Percentiles rank a stretch among this genome's conserved stretches.
Conservation (phyloP, 2,888 invertebrate species). For the Gonocerus acuteangulatus region DNA sequence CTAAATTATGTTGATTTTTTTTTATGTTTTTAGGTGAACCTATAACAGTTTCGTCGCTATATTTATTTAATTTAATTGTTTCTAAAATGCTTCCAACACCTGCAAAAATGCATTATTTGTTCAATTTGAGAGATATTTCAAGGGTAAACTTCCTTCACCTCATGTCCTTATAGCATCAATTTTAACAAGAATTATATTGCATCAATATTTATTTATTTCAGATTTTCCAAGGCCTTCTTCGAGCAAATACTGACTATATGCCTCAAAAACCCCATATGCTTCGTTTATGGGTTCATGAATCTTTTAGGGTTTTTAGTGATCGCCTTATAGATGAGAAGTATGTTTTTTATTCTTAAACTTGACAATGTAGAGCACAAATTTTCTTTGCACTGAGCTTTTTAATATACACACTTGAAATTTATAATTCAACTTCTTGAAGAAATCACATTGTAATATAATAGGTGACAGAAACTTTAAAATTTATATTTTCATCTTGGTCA, state of each 20-base stretch:
- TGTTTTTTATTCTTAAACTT: conserved; percentile 37
- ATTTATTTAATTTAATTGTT: conserved; percentile 65
- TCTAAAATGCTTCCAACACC: conserved; percentile 77
- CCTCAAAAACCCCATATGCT: conserved; percentile 62
- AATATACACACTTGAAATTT: too few relatives aligned
- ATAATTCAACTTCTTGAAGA: too few relatives aligned
- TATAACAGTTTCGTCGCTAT: conserved; percentile 66
- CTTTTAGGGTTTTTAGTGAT: conserved; percentile 75
- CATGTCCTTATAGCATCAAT: background rate
- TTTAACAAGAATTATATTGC: background rate
- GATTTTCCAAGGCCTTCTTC: conserved; percentile 64
- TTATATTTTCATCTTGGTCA: too few relatives aligned
- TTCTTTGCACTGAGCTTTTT: too few relatives aligned
- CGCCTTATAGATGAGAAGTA: conserved; percentile 69
- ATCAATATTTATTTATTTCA: conserved; percentile 5
- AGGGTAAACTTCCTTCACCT: conserved; percentile 49
- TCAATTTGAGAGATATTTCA: conserved; percentile 81
- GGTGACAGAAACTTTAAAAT: too few relatives aligned
- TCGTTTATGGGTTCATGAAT: conserved; percentile 80
- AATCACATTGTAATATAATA: too few relatives aligned
- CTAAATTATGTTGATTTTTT: conserved; percentile 1
- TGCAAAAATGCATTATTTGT: conserved; percentile 80
- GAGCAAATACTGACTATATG: conserved; percentile 69
- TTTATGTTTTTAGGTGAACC: conserved; percentile 43
- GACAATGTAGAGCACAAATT: too few relatives aligned